A percentile compares a stretch with the other conserved stretches of the same genome.
These are phyloP conservation scores for Heliocidaris erythrogramma DNA, from an alignment of 35 echinoderm and acorn worm species.

Conservation along the genomic window DNA sequence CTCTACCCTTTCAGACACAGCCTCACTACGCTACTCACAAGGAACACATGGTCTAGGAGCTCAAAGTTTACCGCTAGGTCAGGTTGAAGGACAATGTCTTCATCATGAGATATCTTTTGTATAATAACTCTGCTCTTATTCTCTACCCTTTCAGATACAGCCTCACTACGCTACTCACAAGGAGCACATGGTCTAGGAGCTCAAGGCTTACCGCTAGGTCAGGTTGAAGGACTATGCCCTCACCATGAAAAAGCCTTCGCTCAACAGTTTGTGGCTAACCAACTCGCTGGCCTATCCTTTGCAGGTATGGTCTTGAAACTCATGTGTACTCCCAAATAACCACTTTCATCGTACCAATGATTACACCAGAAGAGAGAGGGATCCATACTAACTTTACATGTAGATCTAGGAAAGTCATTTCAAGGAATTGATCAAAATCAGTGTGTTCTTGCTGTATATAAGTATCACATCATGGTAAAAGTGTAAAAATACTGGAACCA, in stretches of 20 bases:
- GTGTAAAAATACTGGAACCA: too few species aligned
- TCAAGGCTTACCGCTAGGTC: slow-evolving; percentile 56
- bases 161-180: slow-evolving; percentile 78
- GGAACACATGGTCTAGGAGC: slow-evolving; percentile 41
- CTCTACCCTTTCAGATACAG: background rate
- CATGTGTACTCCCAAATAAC: background rate
- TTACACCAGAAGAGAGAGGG: too few species aligned
- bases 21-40: too few species aligned
- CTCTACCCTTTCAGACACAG: too few species aligned
- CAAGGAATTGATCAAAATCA: too few species aligned
- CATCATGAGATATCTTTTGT: slow-evolving; percentile 86
- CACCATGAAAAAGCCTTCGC: slow-evolving; percentile 94
- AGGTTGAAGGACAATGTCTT: slow-evolving; percentile 81
- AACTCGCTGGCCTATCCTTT: slow-evolving; percentile 76
- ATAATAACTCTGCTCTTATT: too few species aligned
- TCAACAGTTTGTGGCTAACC: slow-evolving; percentile 85
- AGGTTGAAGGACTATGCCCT: slow-evolving; percentile 85
- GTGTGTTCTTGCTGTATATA: too few species aligned
- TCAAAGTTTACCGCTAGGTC: slow-evolving; percentile 52
- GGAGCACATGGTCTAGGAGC: slow-evolving; percentile 50
- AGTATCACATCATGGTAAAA: too few species aligned
- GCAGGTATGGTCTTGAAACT: slow-evolving; percentile 55
- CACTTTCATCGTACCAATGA: background rate
- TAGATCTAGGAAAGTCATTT: too few species aligned
- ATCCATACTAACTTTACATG: too few species aligned